These are phyloP conservation scores for Synergus gifuensis DNA, from an alignment of 2,888 invertebrate species.

Conservation along the genomic window DNA sequence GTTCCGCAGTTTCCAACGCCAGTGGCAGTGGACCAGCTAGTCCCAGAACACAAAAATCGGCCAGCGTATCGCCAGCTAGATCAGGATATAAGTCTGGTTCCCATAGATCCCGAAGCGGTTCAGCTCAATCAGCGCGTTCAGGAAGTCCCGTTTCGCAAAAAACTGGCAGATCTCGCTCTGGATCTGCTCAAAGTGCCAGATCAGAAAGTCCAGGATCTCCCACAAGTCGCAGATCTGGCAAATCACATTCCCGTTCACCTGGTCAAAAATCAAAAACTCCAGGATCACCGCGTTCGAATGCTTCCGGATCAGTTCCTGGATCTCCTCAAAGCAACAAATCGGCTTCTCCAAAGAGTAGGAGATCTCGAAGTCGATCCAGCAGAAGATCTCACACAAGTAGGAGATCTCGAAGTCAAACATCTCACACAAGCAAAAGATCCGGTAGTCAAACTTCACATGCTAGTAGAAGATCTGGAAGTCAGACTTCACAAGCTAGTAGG, in stretches of 20 bases:
- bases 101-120: conserved; percentile 65
- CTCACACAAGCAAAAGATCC: conserved; percentile 65
- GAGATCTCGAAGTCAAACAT: conserved; percentile 71
- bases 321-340: conserved; percentile 60
- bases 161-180: conserved; percentile 65
- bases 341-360: conserved; percentile 65
- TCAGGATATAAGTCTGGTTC: conserved; percentile 68
- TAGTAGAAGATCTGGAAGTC: conserved; percentile 71
- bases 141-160: conserved; percentile 71
- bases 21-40: conserved; percentile 63
- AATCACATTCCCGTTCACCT: conserved; percentile 69
- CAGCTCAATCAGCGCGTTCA: conserved; percentile 68
- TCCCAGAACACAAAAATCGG: conserved; percentile 64
- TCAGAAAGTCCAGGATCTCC: conserved; percentile 71
- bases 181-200: conserved; percentile 63
- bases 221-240: conserved; percentile 58
- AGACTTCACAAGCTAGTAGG: conserved; percentile 53
- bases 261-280: conserved; percentile 73
- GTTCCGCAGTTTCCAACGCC: conserved; percentile 59
- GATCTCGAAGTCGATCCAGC: conserved; percentile 64
- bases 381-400: conserved; percentile 67
- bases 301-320: conserved; percentile 64
- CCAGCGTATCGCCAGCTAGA: conserved; percentile 65
- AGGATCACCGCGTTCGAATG: conserved; percentile 61
- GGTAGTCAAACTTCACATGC: conserved; percentile 73